Evolutionary conservation across 1,140 invertebrate genomes (phyloP).

Genomic region (Drosophila subobscura): DNA sequence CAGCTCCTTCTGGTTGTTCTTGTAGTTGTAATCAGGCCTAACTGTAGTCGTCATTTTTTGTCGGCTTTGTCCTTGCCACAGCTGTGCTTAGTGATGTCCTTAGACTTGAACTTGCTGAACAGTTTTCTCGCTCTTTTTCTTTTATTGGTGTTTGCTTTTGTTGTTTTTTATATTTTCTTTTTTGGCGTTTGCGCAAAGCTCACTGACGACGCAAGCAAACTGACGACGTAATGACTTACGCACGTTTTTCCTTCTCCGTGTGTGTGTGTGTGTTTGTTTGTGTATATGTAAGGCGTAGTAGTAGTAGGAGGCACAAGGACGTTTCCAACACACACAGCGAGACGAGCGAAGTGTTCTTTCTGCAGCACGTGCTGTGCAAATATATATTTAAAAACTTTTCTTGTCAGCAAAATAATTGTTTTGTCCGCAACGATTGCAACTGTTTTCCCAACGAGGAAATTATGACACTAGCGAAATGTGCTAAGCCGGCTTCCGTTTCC

Average conservation of each 20-base stretch:
- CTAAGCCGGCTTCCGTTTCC: constrained; percentile 74
- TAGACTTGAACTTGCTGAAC: constrained; percentile 71
- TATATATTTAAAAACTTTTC: constrained; percentile 1
- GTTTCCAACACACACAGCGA: constrained; percentile 45
- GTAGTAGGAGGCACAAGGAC: constrained; percentile 68
- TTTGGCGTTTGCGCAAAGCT: constrained; percentile 67
- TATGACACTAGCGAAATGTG: constrained; percentile 51
- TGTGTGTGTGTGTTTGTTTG: constrained; percentile 18
- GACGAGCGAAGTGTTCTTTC: constrained; percentile 13
- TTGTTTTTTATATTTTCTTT: constrained; percentile 14
- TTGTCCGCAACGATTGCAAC: constrained; percentile 13
- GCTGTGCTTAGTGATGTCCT: constrained; percentile 52
- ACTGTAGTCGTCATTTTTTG: constrained; percentile 8
- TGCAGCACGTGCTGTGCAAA: constrained; percentile 25
- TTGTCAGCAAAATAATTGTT: constrained; percentile 11
- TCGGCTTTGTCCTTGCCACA: constrained; percentile 43
- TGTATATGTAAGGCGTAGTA: constrained; percentile 17
- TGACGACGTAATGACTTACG: constrained; percentile 76
- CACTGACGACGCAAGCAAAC: constrained; percentile 62
- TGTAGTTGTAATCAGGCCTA: constrained; percentile 51
- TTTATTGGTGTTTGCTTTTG: constrained; percentile 4
- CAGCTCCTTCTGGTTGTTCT: constrained; percentile 8
- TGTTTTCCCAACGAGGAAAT: constrained; percentile 3
- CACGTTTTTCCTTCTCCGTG: constrained; percentile 49
- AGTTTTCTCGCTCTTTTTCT: background rate